Base-by-base conservation (phyloP, 2,113 vertebrate genomes). In the Cebus imitator region DNA sequence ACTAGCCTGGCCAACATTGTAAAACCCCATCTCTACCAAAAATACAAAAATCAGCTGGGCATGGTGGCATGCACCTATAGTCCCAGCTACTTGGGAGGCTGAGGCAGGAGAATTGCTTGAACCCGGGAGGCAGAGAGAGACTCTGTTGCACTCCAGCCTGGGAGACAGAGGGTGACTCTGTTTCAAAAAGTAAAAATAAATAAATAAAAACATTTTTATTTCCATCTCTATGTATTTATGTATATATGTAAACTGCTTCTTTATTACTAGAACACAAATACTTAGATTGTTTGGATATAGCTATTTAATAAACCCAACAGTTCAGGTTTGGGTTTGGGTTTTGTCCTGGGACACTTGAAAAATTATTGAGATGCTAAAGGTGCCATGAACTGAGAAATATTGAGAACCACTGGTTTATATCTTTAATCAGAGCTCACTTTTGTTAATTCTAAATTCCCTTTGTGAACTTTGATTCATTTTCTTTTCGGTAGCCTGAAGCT, bases 171-270 rank as follows among this genome's bases (percentile, higher is more conserved):
- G 12, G 13, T 45, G 12, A 75, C 73, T 27, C 40, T 75, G 73
- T 27, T 27, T 75, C 25, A 75, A 75, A 75, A 75, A 75, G 25
- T 27, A 30, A 64, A 64, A 64, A 64, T 12, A 64, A 64, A 94
- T 32, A 16, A 89, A 91, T 35, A n/a, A 79, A 95, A 90, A 32
- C 25, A 68, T 16, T 8, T 66, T 85, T 97, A n/a, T 87, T 85
- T 94, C 21, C 75, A 52, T 18, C 37, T 40, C 18, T 25, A 1
- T 68, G 23, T 4, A 57, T 52, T 90, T 85, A 27, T 66, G 11
- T 3, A 57, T 40, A 92, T 85, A 35, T 78, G n/a, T 21, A 83
- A 68, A 70, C 7, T 70, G 37, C 37, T 87, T 25, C 7, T 64
- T 68, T 48, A 14, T 87, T 87, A 35, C 84, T 92, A n/a, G 48